These are phyloP conservation scores for Antennarius maculatus DNA, from an alignment of 2,797 vertebrate genomes.

Conservation along the genomic window DNA sequence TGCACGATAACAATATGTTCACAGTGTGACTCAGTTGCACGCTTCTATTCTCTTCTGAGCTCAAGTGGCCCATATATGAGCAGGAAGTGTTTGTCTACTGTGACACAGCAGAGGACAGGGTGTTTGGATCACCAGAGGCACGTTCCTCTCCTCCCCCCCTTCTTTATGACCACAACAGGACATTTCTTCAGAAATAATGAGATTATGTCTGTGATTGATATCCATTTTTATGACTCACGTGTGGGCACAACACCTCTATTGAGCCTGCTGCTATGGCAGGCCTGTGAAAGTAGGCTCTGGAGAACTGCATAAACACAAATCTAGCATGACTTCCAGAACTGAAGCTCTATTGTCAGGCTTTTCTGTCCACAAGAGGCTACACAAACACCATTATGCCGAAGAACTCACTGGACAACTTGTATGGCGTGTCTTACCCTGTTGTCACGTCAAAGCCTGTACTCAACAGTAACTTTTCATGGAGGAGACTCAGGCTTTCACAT, in stretches of 20 bases:
- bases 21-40: neutral
- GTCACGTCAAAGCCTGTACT: conserved; percentile 19
- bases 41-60: conserved; percentile 24
- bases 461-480: conserved; percentile 7
- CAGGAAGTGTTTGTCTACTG: conserved; percentile 47
- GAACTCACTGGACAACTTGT: conserved; percentile 55
- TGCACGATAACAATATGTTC: too few species aligned
- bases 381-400: conserved; percentile 55
- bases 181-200: conserved; percentile 66
- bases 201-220: conserved; percentile 70
- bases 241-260: conserved; percentile 49
- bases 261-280: conserved; percentile 39
- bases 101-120: conserved; percentile 36
- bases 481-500: conserved; percentile 8
- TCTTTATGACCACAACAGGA: conserved; percentile 42
- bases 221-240: conserved; percentile 62
- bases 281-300: conserved; percentile 36
- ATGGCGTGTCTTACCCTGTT: conserved; percentile 21
- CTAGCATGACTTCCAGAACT: conserved; percentile 44
- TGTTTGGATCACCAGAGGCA: conserved; percentile 51
- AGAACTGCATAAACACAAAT: conserved; percentile 55
- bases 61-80: conserved; percentile 35
- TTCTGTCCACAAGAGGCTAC: conserved; percentile 41
- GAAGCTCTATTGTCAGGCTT: conserved; percentile 49
- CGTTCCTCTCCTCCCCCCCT: conserved; percentile 7